Evolutionary conservation across 64 coral and sea anemone genomes (phyloP), one percentile per base, ranked within the genome.

Genomic region (Anthopleura sola): DNA sequence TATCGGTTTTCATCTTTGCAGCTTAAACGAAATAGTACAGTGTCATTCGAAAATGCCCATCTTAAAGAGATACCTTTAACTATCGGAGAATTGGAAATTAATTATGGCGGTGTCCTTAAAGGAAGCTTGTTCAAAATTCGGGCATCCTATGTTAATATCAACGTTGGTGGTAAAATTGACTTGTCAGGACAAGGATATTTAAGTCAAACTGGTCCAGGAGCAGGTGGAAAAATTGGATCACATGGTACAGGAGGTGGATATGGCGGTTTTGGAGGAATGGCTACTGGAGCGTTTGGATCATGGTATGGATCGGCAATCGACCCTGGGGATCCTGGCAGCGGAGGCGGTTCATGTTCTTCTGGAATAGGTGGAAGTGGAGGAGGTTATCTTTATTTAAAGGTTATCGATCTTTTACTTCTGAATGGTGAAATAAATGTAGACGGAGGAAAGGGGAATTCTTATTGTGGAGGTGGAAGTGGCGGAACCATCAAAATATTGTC

Each of bases 321-420:
- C n/a, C 95, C 95, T 80, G 89, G 86, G n/a, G 85, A 49, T 47
- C 85, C 89, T 29, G 95, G 95, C 24, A 98, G 95, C 89, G 95
- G 95, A 26, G 95, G 95, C 38, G 95, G 95, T 21, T 75, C 75
- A 13, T 94, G 82, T 31, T 38, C 28, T 75, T 82, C 53, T 44
- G 92, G 92, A 34, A n/a, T 33, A 1, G 95, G 95, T 29, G 95
- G 95, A 55, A 74, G 33, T 19, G 95, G 95, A 26, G 95, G 95
- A 32, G 95, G 95, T 8, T 90, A 90, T 69, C 54, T 98, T 36
- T 74, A 87, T 33, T 83, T 98, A 54, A 74, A 60, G 75, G 78
- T 93, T 36, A 86, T 93, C 26, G 91, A 56, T 32, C 24, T 37
- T 21, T 47, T 98, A 17, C 50, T 26, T 38, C 83, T 98, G 23